These are phyloP conservation scores for Gopherus flavomarginatus DNA, from an alignment of 2,113 vertebrate species.

Conservation along the genomic window DNA sequence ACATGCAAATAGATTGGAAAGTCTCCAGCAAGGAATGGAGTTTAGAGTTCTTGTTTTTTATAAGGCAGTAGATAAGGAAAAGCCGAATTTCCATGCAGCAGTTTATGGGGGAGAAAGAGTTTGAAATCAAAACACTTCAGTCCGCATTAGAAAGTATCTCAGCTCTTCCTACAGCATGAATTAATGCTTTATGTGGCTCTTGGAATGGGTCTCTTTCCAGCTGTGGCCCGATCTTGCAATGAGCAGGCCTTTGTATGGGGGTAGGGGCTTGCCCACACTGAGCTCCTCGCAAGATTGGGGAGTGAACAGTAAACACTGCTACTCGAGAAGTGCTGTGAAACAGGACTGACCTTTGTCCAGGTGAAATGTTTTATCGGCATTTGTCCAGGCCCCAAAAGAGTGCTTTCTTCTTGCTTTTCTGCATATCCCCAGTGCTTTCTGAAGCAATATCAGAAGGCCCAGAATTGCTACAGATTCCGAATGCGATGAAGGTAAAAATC, in stretches of 20 bases:
- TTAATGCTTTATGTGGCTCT: not conserved
- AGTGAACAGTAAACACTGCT: not conserved
- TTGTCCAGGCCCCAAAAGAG: not conserved
- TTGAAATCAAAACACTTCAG: not conserved
- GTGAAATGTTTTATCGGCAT: not conserved
- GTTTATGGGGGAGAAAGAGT: not conserved
- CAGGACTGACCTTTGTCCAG: not conserved
- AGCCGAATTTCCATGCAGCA: not conserved
- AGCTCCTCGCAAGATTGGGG: not conserved
- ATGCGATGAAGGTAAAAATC: not conserved
- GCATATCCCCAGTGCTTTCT: not conserved
- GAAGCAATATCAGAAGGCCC: not conserved
- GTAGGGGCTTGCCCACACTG: not conserved
- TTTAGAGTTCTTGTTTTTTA: not conserved
- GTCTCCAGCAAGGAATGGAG: not conserved
- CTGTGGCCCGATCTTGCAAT: not conserved
- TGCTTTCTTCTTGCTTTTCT: not conserved
- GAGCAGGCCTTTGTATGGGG: not conserved
- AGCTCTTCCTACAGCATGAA: not conserved
- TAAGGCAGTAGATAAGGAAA: not conserved
- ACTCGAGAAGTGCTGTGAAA: not conserved
- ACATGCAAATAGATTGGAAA: not conserved
- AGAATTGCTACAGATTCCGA: not conserved
- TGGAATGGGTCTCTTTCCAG: not conserved
- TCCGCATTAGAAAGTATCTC: not conserved